Conservation (phyloP, 2,888 invertebrate genomes). For the Hoplodrina blanda region DNA sequence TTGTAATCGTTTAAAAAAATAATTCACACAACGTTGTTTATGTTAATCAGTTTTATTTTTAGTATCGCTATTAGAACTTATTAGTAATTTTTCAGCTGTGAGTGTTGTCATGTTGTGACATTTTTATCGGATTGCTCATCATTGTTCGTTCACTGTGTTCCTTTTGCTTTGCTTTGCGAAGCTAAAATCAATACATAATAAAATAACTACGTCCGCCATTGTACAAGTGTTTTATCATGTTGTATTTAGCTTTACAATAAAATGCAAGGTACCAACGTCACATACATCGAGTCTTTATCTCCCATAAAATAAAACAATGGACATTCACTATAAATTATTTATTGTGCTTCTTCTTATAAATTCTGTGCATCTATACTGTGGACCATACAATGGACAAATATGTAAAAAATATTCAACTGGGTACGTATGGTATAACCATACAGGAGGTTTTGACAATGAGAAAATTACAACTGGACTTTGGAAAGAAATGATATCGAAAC, state of each 20-base stretch:
- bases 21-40: no score
- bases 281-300: slow-evolving; percentile 77
- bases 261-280: slow-evolving; percentile 81
- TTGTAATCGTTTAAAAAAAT: neutral
- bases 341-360: slow-evolving; percentile 82
- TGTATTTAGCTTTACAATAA: slow-evolving; percentile 72
- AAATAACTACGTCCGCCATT: slow-evolving; percentile 86
- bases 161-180: slow-evolving; percentile 60
- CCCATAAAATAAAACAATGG: slow-evolving; percentile 80
- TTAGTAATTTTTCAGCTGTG: slow-evolving; percentile 29
- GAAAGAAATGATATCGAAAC: slow-evolving; percentile 95
- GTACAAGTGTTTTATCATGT: slow-evolving; percentile 77
- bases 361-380: slow-evolving; percentile 94
- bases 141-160: slow-evolving; percentile 58
- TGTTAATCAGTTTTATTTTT: neutral
- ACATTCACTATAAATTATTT: slow-evolving; percentile 77
- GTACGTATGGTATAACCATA: slow-evolving; percentile 95
- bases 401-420: slow-evolving; percentile 93
- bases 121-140: slow-evolving; percentile 50
- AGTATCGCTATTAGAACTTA: neutral
- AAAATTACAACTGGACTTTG: slow-evolving; percentile 95
- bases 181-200: slow-evolving; percentile 85
- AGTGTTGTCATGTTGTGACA: slow-evolving; percentile 41
- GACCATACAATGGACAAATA: slow-evolving; percentile 96
- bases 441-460: slow-evolving; percentile 95